These are phyloP conservation scores for Pteropus alecto DNA, from an alignment of 2,113 vertebrate species.

Conservation along the genomic window DNA sequence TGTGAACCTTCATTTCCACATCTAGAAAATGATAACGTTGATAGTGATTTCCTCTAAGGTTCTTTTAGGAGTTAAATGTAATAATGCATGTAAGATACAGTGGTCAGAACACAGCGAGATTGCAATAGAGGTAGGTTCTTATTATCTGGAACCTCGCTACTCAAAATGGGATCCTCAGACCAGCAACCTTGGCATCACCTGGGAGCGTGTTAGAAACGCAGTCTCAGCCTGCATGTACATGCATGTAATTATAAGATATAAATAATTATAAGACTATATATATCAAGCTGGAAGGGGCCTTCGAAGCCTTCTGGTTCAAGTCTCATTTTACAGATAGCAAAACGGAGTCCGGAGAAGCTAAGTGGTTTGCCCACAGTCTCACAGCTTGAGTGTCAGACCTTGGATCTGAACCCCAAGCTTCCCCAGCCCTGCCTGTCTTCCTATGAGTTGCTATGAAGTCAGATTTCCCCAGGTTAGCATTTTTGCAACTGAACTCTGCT, in stretches of 20 bases:
- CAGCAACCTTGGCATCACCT: neutral
- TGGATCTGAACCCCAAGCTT: neutral
- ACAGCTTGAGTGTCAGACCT: neutral
- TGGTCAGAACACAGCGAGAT: neutral
- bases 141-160: fast-evolving
- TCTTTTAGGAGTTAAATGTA: neutral
- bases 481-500: neutral
- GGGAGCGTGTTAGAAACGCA: neutral
- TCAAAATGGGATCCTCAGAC: neutral
- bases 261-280: neutral
- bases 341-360: neutral
- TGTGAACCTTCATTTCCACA: neutral
- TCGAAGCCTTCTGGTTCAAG: neutral
- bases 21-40: neutral
- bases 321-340: neutral
- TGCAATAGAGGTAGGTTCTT: neutral
- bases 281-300: neutral
- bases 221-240: neutral
- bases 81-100: neutral
- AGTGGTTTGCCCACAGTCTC: neutral
- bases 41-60: neutral
- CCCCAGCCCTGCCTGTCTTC: neutral
- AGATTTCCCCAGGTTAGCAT: neutral
- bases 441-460: neutral
- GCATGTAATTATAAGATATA: neutral